Evolutionary conservation across 2,113 vertebrate genomes (phyloP).

Genomic region (Aptenodytes forsteri): DNA sequence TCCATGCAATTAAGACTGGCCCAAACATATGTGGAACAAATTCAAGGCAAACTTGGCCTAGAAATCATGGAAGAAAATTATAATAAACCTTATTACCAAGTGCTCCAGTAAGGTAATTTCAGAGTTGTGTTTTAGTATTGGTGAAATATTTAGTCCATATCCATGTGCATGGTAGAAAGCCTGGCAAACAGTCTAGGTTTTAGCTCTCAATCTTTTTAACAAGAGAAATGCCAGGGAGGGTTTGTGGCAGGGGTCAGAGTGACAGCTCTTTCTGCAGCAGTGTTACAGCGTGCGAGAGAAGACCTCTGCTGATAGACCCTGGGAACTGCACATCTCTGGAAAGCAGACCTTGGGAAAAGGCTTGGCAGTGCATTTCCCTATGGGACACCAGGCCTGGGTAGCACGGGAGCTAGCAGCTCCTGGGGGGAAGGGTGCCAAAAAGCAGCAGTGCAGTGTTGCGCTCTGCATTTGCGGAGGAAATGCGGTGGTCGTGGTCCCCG

Average conservation of each 20-base stretch:
- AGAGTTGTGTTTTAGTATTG: background rate
- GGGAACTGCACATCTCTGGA: constrained; percentile 4
- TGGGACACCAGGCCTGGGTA: background rate
- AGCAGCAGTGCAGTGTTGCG: background rate
- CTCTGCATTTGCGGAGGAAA: accelerated
- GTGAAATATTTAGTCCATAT: background rate
- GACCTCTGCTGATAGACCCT: constrained; percentile 33
- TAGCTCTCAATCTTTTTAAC: background rate
- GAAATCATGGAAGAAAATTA: background rate
- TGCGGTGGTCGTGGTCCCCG: accelerated
- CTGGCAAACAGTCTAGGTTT: background rate
- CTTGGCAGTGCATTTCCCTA: background rate
- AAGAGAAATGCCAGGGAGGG: background rate
- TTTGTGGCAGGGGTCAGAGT: background rate
- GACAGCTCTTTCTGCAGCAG: background rate
- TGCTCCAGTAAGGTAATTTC: background rate
- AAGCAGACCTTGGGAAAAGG: background rate
- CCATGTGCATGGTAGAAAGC: background rate
- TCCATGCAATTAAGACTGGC: background rate
- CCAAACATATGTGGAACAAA: background rate
- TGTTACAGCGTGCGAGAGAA: background rate
- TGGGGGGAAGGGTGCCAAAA: background rate
- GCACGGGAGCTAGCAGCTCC: background rate
- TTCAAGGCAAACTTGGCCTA: background rate
- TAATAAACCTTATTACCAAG: background rate